These are phyloP conservation scores for Epirrhoe alternata DNA, from an alignment of 2,888 invertebrate genomes.

Conservation along the genomic window DNA sequence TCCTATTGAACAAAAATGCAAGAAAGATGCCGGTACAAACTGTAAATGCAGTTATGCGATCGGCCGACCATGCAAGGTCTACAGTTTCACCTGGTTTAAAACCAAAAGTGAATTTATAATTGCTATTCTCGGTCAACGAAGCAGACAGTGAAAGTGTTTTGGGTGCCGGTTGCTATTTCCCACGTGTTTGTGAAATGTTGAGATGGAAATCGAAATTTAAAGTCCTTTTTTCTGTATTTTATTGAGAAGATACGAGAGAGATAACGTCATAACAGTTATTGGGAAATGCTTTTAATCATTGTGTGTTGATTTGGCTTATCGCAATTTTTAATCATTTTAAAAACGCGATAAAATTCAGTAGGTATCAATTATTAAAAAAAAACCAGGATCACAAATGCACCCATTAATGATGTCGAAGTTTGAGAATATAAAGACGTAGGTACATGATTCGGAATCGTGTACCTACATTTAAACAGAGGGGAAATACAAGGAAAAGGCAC, in stretches of 20 bases:
- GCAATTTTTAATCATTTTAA: no score
- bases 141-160: slow-evolving; percentile 65
- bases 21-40: not conserved
- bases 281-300: no score
- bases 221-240: not conserved
- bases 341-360: no score
- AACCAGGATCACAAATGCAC: no score
- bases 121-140: slow-evolving; percentile 53
- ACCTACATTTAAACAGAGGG: no score
- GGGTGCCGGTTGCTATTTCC: not conserved
- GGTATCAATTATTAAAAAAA: no score
- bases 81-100: slow-evolving; percentile 62
- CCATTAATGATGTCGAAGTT: no score
- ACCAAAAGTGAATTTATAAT: slow-evolving; percentile 46
- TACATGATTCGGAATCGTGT: no score
- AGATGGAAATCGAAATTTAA: slow-evolving; percentile 4
- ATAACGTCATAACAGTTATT: not conserved
- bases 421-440: no score
- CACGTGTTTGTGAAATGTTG: not conserved
- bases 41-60: slow-evolving; percentile 44
- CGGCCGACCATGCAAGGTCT: slow-evolving; percentile 71
- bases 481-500: no score
- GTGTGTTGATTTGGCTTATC: no score
- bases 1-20: no score
- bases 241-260: slow-evolving; percentile 1